These are phyloP conservation scores for Drosophila sordidula DNA, from an alignment of 2,888 invertebrate genomes.

Conservation along the genomic window DNA sequence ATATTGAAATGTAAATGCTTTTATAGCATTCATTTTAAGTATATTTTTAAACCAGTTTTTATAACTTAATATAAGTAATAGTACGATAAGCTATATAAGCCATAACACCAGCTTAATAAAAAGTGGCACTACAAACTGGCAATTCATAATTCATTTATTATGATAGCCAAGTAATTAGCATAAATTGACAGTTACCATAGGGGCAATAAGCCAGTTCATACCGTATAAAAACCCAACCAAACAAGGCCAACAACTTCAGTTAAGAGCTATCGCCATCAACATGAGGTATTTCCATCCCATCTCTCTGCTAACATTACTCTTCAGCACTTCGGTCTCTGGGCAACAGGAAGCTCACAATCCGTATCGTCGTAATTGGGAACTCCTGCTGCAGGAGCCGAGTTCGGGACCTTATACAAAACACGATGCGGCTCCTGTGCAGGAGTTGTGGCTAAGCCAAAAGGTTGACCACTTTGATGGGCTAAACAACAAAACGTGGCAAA, in stretches of 20 bases:
- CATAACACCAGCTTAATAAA: neutral
- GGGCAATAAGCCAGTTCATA: conserved; percentile 18
- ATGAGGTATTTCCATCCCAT: conserved; percentile 20
- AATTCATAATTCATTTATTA: neutral
- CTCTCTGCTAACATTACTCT: neutral
- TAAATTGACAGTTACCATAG: conserved; percentile 14
- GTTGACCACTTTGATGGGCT: conserved; percentile 87
- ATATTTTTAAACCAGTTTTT: no score
- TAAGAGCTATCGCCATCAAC: neutral
- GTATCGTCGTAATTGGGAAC: conserved; percentile 50
- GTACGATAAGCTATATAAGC: no score
- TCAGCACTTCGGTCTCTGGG: neutral
- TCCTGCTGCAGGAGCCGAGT: conserved; percentile 84
- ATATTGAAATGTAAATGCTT: no score
- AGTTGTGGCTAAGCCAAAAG: conserved; percentile 86
- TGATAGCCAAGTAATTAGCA: conserved; percentile 18
- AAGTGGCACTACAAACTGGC: neutral
- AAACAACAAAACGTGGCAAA: conserved; percentile 86
- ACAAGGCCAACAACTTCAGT: conserved; percentile 2
- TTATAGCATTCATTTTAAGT: no score
- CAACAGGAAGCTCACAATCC: conserved; percentile 42
- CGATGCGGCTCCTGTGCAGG: conserved; percentile 78
- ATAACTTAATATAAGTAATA: no score
- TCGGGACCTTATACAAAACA: conserved; percentile 52
- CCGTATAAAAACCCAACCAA: conserved; percentile 22